These are phyloP conservation scores for Neria commutata DNA, from an alignment of 2,888 invertebrate genomes.

Conservation along the genomic window DNA sequence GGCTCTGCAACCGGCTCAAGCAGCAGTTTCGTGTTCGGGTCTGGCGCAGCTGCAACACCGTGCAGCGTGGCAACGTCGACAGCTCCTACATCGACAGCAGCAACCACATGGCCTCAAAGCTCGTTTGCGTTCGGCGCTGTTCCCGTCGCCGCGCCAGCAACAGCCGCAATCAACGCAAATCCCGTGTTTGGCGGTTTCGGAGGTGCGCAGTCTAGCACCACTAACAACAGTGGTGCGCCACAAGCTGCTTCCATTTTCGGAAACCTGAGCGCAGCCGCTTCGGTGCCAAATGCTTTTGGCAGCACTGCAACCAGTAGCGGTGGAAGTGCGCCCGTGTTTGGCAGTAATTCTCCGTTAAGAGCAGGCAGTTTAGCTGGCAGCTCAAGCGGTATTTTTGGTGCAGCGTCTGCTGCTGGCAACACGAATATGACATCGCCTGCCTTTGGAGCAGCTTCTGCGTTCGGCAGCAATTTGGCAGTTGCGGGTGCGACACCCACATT, in stretches of 20 bases:
- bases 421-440: slow-evolving; percentile 30
- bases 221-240: slow-evolving; percentile 7
- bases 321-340: too few relatives aligned
- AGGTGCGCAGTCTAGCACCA: slow-evolving; percentile 13
- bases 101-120: slow-evolving; percentile 33
- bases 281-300: not conserved
- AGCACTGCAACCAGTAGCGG: too few relatives aligned
- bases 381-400: slow-evolving; percentile 16
- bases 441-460: slow-evolving; percentile 36
- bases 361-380: too few relatives aligned
- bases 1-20: slow-evolving; percentile 11
- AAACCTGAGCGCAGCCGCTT: not conserved
- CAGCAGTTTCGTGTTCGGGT: slow-evolving; percentile 4
- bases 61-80: slow-evolving; percentile 13
- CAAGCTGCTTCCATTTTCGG: slow-evolving; percentile 4
- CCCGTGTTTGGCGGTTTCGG: slow-evolving; percentile 35
- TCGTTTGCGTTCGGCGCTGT: slow-evolving; percentile 34
- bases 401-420: slow-evolving; percentile 32
- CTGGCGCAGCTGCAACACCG: not conserved
- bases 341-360: too few relatives aligned
- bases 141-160: not conserved
- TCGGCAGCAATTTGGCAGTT: slow-evolving; percentile 25
- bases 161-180: slow-evolving; percentile 15
- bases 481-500: slow-evolving; percentile 34
- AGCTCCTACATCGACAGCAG: slow-evolving; percentile 3